Evolutionary conservation across 1,140 invertebrate genomes (phyloP).

Genomic region (Cepaea nemoralis): DNA sequence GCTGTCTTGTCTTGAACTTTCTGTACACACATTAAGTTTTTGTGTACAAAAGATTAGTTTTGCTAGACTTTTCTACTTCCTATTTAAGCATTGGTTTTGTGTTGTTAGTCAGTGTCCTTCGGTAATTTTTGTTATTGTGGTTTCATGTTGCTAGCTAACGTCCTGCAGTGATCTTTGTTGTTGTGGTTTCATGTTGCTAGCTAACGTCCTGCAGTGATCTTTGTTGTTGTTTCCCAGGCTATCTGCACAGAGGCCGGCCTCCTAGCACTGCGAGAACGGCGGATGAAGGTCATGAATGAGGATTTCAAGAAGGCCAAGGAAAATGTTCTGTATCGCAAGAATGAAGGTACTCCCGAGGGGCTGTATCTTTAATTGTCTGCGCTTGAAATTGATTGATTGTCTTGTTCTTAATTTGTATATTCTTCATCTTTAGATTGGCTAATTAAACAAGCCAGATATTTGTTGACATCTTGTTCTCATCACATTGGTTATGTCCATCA

Average conservation of each 20-base stretch:
- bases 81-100: no score
- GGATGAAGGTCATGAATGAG: conserved; percentile 99
- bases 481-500: no score
- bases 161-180: no score
- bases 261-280: conserved; percentile 94
- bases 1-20: no score
- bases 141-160: no score
- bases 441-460: neutral
- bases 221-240: conserved; percentile 78
- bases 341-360: conserved; percentile 98
- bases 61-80: no score
- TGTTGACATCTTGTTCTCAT: neutral
- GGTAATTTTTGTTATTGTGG: no score
- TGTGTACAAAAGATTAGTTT: no score
- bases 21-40: no score
- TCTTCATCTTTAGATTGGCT: neutral
- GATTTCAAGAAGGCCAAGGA: conserved; percentile 99
- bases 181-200: conserved; percentile 7
- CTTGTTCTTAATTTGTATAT: neutral
- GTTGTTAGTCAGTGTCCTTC: no score
- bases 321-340: conserved; percentile 98
- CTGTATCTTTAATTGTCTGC: conserved; percentile 87
- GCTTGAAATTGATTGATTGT: neutral
- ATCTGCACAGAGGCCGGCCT: conserved; percentile 99
- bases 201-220: neutral